These are phyloP conservation scores for Onychomys arenicola DNA, from an alignment of 2,797 vertebrate genomes.

Conservation along the genomic window DNA sequence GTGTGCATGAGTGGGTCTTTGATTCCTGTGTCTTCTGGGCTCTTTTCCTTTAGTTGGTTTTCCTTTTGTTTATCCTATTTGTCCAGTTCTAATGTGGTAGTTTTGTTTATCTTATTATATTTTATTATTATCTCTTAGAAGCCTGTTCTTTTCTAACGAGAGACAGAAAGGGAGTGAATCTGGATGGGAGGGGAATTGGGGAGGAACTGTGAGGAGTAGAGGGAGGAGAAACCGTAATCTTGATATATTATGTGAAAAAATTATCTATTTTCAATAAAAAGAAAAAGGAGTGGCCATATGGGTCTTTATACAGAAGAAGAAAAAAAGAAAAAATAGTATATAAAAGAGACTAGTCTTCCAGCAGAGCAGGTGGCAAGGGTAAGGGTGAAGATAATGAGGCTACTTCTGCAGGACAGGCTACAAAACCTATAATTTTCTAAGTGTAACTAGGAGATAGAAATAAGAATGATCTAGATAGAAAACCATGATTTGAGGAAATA, in stretches of 20 bases:
- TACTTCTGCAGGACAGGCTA: neutral
- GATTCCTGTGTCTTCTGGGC: neutral
- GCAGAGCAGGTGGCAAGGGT: neutral
- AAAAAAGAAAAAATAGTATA: neutral
- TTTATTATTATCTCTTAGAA: neutral
- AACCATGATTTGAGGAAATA: slow-evolving; percentile 28
- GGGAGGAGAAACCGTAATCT: neutral
- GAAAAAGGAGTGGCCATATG: neutral
- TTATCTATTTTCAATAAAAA: neutral
- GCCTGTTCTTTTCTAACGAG: neutral
- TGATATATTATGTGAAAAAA: neutral
- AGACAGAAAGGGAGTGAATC: neutral
- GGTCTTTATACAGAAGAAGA: neutral
- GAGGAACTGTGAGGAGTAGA: neutral
- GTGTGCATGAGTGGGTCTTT: neutral
- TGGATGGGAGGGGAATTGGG: neutral
- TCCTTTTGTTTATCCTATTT: neutral
- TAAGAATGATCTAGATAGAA: slow-evolving; percentile 5
- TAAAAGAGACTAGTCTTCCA: neutral
- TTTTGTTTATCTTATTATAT: neutral
- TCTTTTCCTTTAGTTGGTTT: neutral
- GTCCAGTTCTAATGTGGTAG: neutral
- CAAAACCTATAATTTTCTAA: neutral
- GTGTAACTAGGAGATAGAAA: neutral
- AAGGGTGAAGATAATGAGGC: neutral